phyloP scores from a whole-genome alignment of 2,113 vertebrate species.

The Holacanthus passer region DNA sequence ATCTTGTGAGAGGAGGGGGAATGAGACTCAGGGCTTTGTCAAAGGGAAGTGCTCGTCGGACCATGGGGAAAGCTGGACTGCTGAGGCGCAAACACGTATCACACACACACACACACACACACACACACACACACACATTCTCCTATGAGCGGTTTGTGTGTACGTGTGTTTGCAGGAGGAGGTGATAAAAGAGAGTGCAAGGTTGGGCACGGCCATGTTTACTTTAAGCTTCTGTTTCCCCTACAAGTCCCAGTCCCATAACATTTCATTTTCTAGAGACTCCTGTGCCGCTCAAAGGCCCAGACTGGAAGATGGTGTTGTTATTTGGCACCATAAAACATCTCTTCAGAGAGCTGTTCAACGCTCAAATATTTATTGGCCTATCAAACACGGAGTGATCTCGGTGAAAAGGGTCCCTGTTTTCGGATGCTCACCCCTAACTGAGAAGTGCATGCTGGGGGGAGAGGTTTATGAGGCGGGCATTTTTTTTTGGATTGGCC shows the following conservation, averaged over 20 bases:
- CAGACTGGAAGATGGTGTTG: constrained; percentile 56
- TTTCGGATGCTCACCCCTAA: constrained; percentile 40
- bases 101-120: neutral
- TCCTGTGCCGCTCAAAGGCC: constrained; percentile 17
- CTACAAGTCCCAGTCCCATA: constrained; percentile 69
- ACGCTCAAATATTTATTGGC: constrained; percentile 73
- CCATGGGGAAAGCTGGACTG: constrained; percentile 39
- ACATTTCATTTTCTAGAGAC: constrained; percentile 60
- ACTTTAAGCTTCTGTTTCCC: constrained; percentile 58
- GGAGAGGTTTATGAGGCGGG: constrained; percentile 1
- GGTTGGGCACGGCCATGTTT: constrained; percentile 53
- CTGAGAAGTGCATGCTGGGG: constrained; percentile 11
- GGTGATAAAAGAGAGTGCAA: constrained; percentile 47
- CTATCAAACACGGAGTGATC: constrained; percentile 65
- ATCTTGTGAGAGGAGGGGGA: constrained; percentile 48
- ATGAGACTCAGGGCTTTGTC: constrained; percentile 30
- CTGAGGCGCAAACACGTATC: constrained; percentile 39
- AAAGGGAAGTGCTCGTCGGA: constrained; percentile 34
- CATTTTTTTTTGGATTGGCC: constrained; percentile 18
- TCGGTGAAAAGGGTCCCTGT: constrained; percentile 46
- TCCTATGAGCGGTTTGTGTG: constrained; percentile 22
- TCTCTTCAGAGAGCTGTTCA: constrained; percentile 67
- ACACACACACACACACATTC: neutral
- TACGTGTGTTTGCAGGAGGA: constrained; percentile 24
- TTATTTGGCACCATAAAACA: constrained; percentile 72